A percentile compares a stretch with the other conserved stretches of the same genome.
phyloP scores from a whole-genome alignment of 1,140 invertebrate genomes.

The Tribolium madens region DNA sequence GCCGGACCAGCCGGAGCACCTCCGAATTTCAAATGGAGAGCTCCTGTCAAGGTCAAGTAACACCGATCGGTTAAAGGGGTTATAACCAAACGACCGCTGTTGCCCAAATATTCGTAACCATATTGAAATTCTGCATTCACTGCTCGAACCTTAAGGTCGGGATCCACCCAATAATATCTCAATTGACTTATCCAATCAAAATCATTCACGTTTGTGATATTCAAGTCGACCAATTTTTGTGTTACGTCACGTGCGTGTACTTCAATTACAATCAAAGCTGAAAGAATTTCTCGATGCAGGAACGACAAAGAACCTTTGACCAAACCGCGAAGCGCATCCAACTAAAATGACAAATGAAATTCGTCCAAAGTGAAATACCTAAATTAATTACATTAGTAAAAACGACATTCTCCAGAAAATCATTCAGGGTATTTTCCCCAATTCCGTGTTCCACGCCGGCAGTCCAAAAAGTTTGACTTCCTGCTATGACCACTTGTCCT shows the following conservation, averaged over 20 bases:
- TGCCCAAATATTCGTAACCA: constrained; percentile 95
- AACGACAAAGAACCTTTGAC: constrained; percentile 77
- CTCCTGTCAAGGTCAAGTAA: constrained; percentile 78
- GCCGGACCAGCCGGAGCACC: constrained; percentile 81
- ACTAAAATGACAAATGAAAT: constrained; percentile 63
- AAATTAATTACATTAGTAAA: constrained; percentile 65
- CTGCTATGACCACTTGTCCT: constrained; percentile 81
- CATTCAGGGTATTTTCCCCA: constrained; percentile 62
- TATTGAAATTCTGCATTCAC: constrained; percentile 89
- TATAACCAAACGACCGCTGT: constrained; percentile 87
- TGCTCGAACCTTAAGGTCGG: constrained; percentile 64
- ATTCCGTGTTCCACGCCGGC: constrained; percentile 72
- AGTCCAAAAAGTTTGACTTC: constrained; percentile 75
- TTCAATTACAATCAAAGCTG: constrained; percentile 78
- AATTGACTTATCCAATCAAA: constrained; percentile 88
- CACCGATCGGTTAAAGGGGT: constrained; percentile 89
- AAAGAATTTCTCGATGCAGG: constrained; percentile 74
- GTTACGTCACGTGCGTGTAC: constrained; percentile 79
- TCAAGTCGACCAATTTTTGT: constrained; percentile 72
- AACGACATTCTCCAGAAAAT: constrained; percentile 67
- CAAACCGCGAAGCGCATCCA: constrained; percentile 74
- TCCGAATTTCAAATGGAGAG: constrained; percentile 78
- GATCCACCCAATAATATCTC: constrained; percentile 76
- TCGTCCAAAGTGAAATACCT: not conserved
- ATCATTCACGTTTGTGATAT: constrained; percentile 75